Percentiles rank a stretch among this genome's conserved stretches.
phyloP scores from a whole-genome alignment of 2,797 vertebrate species.

The Syngnathus acus region DNA sequence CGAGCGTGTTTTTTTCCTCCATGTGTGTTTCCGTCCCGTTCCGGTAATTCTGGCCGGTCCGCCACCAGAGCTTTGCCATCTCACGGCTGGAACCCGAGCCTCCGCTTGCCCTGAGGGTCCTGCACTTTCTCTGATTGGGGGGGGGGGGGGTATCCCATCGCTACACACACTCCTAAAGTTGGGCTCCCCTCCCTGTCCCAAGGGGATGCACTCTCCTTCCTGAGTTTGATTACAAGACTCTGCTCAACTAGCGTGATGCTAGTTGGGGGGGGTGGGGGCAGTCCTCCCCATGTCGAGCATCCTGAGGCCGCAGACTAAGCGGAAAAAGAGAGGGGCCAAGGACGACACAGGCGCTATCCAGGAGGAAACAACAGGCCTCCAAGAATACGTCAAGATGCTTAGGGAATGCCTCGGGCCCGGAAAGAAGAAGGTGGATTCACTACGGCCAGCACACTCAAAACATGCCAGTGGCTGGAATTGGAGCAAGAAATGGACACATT shows the following conservation, averaged over 20 bases:
- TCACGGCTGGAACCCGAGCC: slow-evolving; percentile 2
- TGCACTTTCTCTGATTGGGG: not conserved
- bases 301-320: not conserved
- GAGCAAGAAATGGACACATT: too few species aligned
- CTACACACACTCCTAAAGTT: not conserved
- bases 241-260: not conserved
- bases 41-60: not conserved
- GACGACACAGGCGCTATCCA: not conserved
- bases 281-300: too few species aligned
- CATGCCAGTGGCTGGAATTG: not conserved
- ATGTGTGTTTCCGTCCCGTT: not conserved
- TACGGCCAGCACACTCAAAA: too few species aligned
- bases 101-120: not conserved
- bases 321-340: too few species aligned
- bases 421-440: not conserved
- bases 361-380: not conserved
- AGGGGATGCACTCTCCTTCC: slow-evolving; percentile 53
- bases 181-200: slow-evolving; percentile 15
- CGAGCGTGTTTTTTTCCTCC: not conserved
- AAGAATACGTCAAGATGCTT: not conserved
- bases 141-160: not conserved
- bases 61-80: not conserved
- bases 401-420: not conserved
- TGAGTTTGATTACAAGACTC: slow-evolving; percentile 57
- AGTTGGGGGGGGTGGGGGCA: not conserved